phyloP scores from a whole-genome alignment of 2,888 invertebrate genomes.

The Chirona hameri region DNA sequence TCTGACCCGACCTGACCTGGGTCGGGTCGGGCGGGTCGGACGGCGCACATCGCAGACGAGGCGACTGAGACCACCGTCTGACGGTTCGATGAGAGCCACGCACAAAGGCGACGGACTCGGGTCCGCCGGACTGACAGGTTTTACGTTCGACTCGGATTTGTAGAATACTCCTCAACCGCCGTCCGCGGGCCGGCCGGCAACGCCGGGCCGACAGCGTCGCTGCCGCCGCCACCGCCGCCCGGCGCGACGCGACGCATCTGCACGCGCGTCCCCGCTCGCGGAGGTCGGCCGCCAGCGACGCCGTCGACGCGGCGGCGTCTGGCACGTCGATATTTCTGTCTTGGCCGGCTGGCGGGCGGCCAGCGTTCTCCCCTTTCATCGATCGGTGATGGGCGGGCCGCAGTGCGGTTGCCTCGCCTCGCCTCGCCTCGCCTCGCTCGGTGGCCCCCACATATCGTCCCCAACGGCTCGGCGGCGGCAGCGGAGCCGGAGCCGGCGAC shows the following conservation, averaged over 20 bases:
- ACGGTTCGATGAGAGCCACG: too few relatives aligned
- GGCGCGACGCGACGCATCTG: background rate
- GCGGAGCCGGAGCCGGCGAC: background rate
- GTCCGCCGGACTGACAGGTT: slow-evolving; percentile 5
- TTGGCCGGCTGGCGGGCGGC: slow-evolving; percentile 5
- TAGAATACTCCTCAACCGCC: slow-evolving; percentile 1
- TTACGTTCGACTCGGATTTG: slow-evolving; percentile 2
- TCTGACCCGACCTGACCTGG: too few relatives aligned
- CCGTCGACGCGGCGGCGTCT: slow-evolving; percentile 7
- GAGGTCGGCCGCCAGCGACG: slow-evolving; percentile 37
- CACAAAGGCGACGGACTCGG: slow-evolving; percentile 42
- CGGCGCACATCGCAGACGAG: slow-evolving; percentile 37
- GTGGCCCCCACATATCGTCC: background rate
- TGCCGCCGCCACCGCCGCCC: background rate
- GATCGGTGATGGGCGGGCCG: slow-evolving; percentile 31
- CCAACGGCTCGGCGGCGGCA: too few relatives aligned
- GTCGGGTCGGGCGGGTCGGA: slow-evolving; percentile 32
- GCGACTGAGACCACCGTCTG: slow-evolving; percentile 47
- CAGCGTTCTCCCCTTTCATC: slow-evolving; percentile 31
- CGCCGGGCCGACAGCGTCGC: too few relatives aligned
- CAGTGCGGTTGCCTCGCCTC: slow-evolving; percentile 5
- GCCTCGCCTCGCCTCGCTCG: background rate
- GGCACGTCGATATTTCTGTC: slow-evolving; percentile 37
- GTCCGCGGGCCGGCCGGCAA: too few relatives aligned
- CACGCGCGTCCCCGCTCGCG: slow-evolving; percentile 33